Evolutionary conservation across 2,113 vertebrate genomes (phyloP).

Genomic region (Anthoscopus minutus): DNA sequence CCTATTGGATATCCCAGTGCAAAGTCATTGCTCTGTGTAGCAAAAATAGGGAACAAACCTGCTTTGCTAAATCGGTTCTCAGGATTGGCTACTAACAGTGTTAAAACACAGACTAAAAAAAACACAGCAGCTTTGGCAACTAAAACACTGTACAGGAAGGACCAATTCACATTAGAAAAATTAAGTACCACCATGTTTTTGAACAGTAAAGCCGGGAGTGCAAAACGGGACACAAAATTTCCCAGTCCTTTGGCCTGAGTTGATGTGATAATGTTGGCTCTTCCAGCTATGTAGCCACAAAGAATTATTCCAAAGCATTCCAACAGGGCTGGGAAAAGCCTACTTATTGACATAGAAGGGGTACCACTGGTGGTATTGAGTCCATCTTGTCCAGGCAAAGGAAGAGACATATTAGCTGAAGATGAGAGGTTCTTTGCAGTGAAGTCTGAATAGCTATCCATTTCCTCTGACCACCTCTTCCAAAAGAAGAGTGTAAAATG

Average conservation of each 20-base stretch:
- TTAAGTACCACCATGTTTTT: conserved; percentile 98
- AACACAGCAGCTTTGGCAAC: conserved; percentile 92
- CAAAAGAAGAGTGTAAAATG: conserved; percentile 2
- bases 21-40: conserved; percentile 99
- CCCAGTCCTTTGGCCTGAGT: conserved; percentile 92
- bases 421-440: conserved; percentile 50
- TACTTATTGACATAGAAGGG: conserved; percentile 88
- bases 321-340: conserved; percentile 90
- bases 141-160: conserved; percentile 91
- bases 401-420: conserved; percentile 54
- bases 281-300: conserved; percentile 92
- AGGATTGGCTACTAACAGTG: conserved; percentile 84
- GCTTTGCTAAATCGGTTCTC: conserved; percentile 89
- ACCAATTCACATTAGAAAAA: conserved; percentile 91
- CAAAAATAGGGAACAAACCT: conserved; percentile 96
- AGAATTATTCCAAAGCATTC: conserved; percentile 97
- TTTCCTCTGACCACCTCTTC: conserved; percentile 57
- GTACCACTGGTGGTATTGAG: conserved; percentile 50
- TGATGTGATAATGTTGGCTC: conserved; percentile 86
- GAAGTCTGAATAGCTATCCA: conserved; percentile 62
- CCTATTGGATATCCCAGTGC: conserved; percentile 97
- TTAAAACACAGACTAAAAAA: conserved; percentile 83
- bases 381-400: conserved; percentile 24
- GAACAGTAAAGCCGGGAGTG: conserved; percentile 91
- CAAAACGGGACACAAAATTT: conserved; percentile 95